Evolutionary conservation across 2,888 invertebrate genomes (phyloP), one percentile per base, ranked within the genome.

Genomic region (Tuta absoluta): DNA sequence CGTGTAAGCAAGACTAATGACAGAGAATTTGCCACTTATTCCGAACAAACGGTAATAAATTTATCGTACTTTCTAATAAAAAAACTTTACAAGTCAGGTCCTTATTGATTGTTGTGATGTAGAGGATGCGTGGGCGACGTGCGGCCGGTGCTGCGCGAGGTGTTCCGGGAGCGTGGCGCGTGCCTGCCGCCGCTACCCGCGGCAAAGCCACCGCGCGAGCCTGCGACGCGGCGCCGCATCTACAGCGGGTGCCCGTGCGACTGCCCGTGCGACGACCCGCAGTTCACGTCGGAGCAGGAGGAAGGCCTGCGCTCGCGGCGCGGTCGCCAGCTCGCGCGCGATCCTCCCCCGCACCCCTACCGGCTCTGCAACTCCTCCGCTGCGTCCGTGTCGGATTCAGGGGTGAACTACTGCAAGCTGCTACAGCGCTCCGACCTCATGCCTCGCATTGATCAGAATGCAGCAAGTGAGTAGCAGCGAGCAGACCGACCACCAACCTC

Each of bases 41-140:
- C 72, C 72, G 0, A 67, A 62, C 2, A 72, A 72, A 48, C 61
- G 57, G 72, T 74, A 17, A 19, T 14, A 1, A 28, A 17, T 33
- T 56, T 33, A 28, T 33, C 17, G 17, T 33, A 17, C 17, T 8
- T 33, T 33, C 17, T 8, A 33, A 33, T 23, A 12, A 14, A 24
- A 8, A 19, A 19, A 2, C 3, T 3, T 3, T 23, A 51, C 17
- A 2, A 49, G 17, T 10, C 4, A 10, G 4, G 49, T 49, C 19
- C 10, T 21, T 24, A 12, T 53, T 23, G 3, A 8, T 7, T 33
- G n/a, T 53, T 59, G 23, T 41, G 28, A 65, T 81, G 82, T 5
- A 75, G 53, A 0, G 66, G 2, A 63, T 80, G 33, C 86, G 87
- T 28, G 69, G 74, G 74, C 1, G 85, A 87, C 64, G 85, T 87